Evolutionary conservation across 2,113 vertebrate species (phyloP).

Genomic region (Glareola pratincola): DNA sequence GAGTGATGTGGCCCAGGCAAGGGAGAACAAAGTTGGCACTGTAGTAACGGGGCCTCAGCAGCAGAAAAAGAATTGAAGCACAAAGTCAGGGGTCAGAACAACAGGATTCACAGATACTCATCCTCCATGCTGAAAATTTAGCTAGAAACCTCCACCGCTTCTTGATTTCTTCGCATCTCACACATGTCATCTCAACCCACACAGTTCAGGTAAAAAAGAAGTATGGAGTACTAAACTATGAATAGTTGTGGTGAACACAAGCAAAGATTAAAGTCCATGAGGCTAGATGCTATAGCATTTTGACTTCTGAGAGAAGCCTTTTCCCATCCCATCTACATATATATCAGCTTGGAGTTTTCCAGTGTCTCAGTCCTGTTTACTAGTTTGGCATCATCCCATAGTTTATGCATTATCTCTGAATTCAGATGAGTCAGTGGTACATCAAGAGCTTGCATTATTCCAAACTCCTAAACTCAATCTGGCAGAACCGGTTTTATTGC

Average conservation of each 20-base stretch:
- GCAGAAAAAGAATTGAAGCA: background rate
- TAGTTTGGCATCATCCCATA: background rate
- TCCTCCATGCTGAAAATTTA: background rate
- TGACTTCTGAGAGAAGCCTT: background rate
- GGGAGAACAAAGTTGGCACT: conserved; percentile 19
- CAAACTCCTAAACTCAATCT: background rate
- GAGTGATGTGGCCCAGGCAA: background rate
- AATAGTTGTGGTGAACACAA: background rate
- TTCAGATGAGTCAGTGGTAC: conserved; percentile 4
- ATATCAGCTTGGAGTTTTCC: background rate
- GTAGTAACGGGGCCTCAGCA: background rate
- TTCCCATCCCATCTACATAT: background rate
- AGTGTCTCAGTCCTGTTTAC: background rate
- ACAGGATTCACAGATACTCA: background rate
- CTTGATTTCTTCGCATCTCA: background rate
- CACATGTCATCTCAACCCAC: background rate
- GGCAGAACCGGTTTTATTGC: background rate
- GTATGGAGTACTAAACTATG: background rate
- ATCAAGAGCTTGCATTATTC: background rate
- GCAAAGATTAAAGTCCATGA: background rate
- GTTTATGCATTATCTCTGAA: background rate
- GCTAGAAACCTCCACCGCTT: background rate
- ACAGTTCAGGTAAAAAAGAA: background rate
- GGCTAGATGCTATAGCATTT: background rate
- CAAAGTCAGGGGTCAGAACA: conserved; percentile 1